Percentiles rank a stretch among this genome's conserved stretches.
phyloP scores from a whole-genome alignment of 2,113 vertebrate genomes.

The Leucopsar rothschildi region DNA sequence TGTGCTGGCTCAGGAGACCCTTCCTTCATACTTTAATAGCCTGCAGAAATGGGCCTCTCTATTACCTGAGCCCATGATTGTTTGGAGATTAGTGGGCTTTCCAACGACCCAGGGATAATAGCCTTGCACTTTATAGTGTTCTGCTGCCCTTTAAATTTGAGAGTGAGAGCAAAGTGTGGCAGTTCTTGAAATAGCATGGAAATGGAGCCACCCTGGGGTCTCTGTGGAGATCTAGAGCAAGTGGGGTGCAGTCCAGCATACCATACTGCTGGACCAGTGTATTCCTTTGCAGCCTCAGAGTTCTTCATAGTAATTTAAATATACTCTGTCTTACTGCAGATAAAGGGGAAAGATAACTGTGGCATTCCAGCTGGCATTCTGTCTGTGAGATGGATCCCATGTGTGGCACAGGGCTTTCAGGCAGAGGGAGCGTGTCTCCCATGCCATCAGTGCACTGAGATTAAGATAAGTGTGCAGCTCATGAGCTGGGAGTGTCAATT shows the following conservation, averaged over 20 bases:
- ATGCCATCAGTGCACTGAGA: neutral
- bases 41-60: constrained; percentile 17
- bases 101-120: neutral
- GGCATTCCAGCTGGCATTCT: neutral
- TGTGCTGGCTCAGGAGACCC: constrained; percentile 41
- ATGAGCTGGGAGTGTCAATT: neutral
- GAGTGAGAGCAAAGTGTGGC: neutral
- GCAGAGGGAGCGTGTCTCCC: neutral
- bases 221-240: neutral
- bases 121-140: constrained; percentile 10
- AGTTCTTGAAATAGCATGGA: neutral
- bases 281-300: neutral
- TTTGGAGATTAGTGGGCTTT: constrained; percentile 35
- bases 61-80: neutral
- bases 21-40: constrained; percentile 9
- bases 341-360: neutral
- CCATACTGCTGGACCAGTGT: neutral
- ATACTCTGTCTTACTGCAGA: neutral
- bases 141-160: constrained; percentile 26
- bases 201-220: neutral
- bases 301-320: neutral
- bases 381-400: neutral
- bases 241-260: neutral
- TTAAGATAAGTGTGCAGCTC: neutral
- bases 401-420: neutral